Percentiles rank a stretch among this genome's conserved stretches.
Evolutionary conservation across 2,797 vertebrate species (phyloP).

Genomic region (Periophthalmus magnuspinnatus): DNA sequence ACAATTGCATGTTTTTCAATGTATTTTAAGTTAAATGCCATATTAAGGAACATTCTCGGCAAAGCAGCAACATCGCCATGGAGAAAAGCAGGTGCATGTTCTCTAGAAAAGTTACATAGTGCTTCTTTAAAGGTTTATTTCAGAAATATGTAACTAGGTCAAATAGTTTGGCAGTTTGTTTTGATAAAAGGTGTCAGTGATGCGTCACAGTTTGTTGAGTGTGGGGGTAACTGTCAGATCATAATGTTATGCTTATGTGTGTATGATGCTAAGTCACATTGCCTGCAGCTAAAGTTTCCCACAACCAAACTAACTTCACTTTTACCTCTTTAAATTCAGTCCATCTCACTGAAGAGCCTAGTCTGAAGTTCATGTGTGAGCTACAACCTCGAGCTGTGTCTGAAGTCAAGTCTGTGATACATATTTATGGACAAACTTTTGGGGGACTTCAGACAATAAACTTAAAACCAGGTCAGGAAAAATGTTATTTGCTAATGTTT

Average conservation of each 20-base stretch:
- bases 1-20: too few species aligned
- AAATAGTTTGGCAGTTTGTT: too few species aligned
- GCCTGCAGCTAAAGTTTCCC: neutral
- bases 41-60: too few species aligned
- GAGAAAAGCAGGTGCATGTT: too few species aligned
- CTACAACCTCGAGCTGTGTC: slow-evolving; percentile 8
- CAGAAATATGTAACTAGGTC: too few species aligned
- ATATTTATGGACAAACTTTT: slow-evolving; percentile 10
- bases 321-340: slow-evolving; percentile 1
- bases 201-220: neutral
- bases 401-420: slow-evolving; percentile 19
- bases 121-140: too few species aligned
- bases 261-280: neutral
- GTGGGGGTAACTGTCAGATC: neutral
- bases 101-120: too few species aligned
- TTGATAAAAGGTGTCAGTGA: too few species aligned
- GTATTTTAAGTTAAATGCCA: too few species aligned
- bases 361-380: slow-evolving; percentile 8
- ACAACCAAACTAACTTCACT: neutral
- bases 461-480: slow-evolving; percentile 6
- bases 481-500: neutral
- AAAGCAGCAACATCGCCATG: too few species aligned
- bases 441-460: slow-evolving; percentile 8
- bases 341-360: neutral
- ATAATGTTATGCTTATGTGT: neutral